Evolutionary conservation across 2,888 invertebrate species (phyloP), one percentile per base, ranked within the genome.

Genomic region (Rotaria macrura): DNA sequence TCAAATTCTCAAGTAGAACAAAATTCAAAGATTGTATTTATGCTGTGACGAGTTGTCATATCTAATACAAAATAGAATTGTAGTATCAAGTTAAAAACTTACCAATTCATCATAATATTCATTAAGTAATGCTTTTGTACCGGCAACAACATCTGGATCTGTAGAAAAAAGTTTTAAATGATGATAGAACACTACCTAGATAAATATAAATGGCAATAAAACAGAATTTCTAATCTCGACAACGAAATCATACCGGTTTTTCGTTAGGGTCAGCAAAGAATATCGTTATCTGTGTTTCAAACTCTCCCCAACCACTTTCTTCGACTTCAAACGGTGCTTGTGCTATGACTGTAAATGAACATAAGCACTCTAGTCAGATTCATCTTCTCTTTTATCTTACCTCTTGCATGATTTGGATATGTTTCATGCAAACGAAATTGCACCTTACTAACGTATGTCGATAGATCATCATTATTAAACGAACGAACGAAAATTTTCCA

Each of bases 21-120:
- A n/a, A n/a, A n/a, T n/a, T n/a, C n/a, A n/a, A n/a, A n/a, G n/a
- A n/a, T n/a, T n/a, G n/a, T n/a, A n/a, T n/a, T n/a, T n/a, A n/a
- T n/a, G n/a, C n/a, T n/a, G n/a, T n/a, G n/a, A n/a, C n/a, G n/a
- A n/a, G n/a, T n/a, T n/a, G n/a, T n/a, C n/a, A n/a, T n/a, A n/a
- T n/a, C n/a, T n/a, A n/a, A n/a, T n/a, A n/a, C n/a, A n/a, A n/a
- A n/a, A n/a, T n/a, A n/a, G n/a, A n/a, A n/a, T n/a, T n/a, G n/a
- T n/a, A n/a, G n/a, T n/a, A 43, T 43, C 10, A 10, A 43, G 5
- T 43, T 7, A 43, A 12, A 49, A 9, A 87, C 88, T 88, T 88
- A 97, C 95, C 85, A 97, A 94, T 92, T 97, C 97, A 90, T 97
- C 97, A 89, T 97, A 98, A 87, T 94, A 95, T 91, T 98, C 97